Evolutionary conservation across 1,140 invertebrate genomes (phyloP).

Genomic region (fruit fly (Drosophila melanogaster)): DNA sequence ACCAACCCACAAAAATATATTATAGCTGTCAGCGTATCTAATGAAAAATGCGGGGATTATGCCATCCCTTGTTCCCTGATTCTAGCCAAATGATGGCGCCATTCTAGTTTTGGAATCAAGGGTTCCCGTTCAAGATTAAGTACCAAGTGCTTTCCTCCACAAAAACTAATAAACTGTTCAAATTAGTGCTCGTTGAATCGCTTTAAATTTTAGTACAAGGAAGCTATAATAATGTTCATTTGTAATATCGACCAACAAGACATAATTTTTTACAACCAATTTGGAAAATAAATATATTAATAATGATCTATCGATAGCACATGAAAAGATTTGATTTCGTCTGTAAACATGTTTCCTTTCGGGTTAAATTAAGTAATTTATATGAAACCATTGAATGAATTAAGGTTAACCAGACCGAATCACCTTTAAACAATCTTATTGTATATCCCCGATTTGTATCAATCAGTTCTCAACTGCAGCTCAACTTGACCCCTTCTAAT

Average conservation of each 20-base stretch:
- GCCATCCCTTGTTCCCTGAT: slow-evolving; percentile 3
- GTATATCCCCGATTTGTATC: slow-evolving; percentile 10
- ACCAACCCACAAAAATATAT: slow-evolving; percentile 41
- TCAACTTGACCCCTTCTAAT: slow-evolving; percentile 39
- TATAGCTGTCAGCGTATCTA: slow-evolving; percentile 59
- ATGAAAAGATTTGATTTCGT: no score
- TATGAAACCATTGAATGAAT: no score
- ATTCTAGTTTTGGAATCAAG: slow-evolving; percentile 56
- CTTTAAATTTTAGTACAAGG: no score
- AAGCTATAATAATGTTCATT: no score
- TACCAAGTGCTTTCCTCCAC: slow-evolving; percentile 34
- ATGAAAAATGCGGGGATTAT: slow-evolving; percentile 53
- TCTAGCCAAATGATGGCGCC: slow-evolving; percentile 55
- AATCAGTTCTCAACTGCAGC: slow-evolving; percentile 15
- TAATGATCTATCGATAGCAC: no score
- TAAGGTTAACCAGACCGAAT: no score
- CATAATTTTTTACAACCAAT: no score
- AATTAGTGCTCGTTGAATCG: neutral
- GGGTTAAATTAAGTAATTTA: no score
- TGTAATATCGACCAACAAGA: no score
- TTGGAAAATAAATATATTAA: no score
- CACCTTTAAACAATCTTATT: neutral
- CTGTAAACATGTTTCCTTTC: no score
- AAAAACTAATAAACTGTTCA: slow-evolving; percentile 15
- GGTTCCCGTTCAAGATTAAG: slow-evolving; percentile 46